These are phyloP conservation scores for Alca torda DNA, from an alignment of 2,797 vertebrate genomes.

Conservation along the genomic window DNA sequence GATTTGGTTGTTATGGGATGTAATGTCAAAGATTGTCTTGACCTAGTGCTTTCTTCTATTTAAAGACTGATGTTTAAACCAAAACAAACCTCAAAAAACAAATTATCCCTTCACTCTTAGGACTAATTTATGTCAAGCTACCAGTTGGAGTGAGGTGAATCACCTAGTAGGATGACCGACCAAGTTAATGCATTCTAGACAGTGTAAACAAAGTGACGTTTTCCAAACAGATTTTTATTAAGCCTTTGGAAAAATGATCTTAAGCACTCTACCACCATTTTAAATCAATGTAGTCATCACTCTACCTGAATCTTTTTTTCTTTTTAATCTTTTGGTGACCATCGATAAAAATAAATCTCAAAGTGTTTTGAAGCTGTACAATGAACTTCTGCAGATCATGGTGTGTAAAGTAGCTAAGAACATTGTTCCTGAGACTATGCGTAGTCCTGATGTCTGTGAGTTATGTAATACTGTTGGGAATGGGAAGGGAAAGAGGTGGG, in stretches of 20 bases:
- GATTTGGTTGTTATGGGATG: neutral
- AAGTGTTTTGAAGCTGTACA: neutral
- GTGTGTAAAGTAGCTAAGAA: neutral
- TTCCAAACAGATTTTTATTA: neutral
- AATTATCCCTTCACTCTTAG: neutral
- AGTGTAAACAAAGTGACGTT: neutral
- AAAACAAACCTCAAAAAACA: neutral
- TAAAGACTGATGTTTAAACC: neutral
- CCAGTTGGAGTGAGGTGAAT: neutral
- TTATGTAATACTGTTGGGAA: neutral
- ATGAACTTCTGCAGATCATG: neutral
- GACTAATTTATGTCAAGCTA: neutral
- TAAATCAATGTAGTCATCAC: neutral
- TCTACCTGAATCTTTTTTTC: neutral
- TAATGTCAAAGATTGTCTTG: neutral
- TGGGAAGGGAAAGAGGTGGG: neutral
- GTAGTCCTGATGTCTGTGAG: neutral
- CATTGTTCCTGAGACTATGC: neutral
- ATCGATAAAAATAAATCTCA: neutral
- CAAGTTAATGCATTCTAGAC: neutral
- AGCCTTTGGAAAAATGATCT: neutral
- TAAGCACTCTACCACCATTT: neutral
- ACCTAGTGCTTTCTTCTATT: neutral
- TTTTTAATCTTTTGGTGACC: neutral
- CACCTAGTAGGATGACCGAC: neutral